Base-by-base conservation (phyloP, 1,140 invertebrate genomes). In the Neodiprion lecontei region DNA sequence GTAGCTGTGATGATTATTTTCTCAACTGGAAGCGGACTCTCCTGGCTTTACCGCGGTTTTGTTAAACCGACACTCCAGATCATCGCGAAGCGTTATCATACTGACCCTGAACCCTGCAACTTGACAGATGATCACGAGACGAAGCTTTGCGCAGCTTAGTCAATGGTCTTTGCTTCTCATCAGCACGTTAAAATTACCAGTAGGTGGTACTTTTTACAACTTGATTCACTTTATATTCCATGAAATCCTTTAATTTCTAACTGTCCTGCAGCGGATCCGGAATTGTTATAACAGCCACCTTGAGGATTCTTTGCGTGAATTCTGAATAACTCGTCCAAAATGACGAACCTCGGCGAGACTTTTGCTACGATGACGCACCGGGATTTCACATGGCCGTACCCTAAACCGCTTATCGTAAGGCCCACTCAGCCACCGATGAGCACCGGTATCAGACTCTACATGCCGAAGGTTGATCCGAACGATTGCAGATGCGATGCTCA, bases 341-440 rank as follows among this genome's bases (percentile, higher is more conserved):
- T 82, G 77, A 47, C 70, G 1, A 74, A 71, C 9, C 10, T 73
- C 28, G 47, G 77, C 50, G 53, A 80, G 82, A 87, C 85, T 83
- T 91, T 91, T 76, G 79, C 83, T 17, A 88, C 89, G 9, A 85
- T 83, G 14, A 86, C 81, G 67, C 88, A 87, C 48, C 85, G 85
- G 70, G 90, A 91, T 74, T 92, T 86, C 76, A 86, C 86, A 78
- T 92, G 91, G 90, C 90, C 91, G 0, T 89, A 89, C 82, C 82
- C 88, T 50, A 89, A 91, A 76, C 89, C 89, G 1, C 76, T 91
- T 12, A 79, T 89, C 10, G 86, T 87, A 74, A 91, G 80, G 77
- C 77, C 77, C 0, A 68, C 73, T 1, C 76, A 78, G 67, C 80
- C 81, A 28, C 80, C 81, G 0, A 75, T 76, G 69, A 75, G 66